phyloP scores from a whole-genome alignment of 2,888 invertebrate species.

The Empis livida region DNA sequence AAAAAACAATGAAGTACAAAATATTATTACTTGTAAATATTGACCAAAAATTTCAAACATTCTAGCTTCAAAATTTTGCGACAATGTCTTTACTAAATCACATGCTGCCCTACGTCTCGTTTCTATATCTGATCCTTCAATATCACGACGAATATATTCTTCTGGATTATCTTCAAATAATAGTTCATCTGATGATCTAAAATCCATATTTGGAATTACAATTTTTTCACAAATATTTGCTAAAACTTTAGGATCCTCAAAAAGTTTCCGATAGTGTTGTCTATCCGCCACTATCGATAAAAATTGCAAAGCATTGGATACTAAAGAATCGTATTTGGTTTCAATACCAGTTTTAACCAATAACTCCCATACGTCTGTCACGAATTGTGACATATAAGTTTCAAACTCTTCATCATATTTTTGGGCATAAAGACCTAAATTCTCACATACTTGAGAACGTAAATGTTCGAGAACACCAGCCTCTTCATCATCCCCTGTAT shows the following conservation, averaged over 20 bases:
- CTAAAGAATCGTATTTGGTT: constrained; percentile 82
- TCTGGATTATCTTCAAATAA: constrained; percentile 97
- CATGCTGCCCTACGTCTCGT: constrained; percentile 92
- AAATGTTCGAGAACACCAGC: constrained; percentile 82
- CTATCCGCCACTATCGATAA: constrained; percentile 89
- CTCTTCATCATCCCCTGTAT: constrained; percentile 71
- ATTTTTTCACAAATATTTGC: constrained; percentile 93
- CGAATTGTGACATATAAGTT: constrained; percentile 78
- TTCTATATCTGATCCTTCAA: constrained; percentile 97
- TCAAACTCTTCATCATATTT: constrained; percentile 97
- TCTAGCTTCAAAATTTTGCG: constrained; percentile 73
- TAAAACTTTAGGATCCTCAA: constrained; percentile 76
- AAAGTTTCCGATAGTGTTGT: constrained; percentile 72
- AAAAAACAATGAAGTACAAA: neutral
- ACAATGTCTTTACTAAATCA: constrained; percentile 87
- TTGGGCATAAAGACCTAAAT: constrained; percentile 85
- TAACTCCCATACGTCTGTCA: constrained; percentile 88
- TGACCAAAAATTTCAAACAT: constrained; percentile 81
- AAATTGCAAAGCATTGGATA: constrained; percentile 92
- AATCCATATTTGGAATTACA: constrained; percentile 97
- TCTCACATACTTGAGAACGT: constrained; percentile 93
- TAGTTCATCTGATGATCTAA: constrained; percentile 89
- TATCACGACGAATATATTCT: constrained; percentile 90
- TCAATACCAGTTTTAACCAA: constrained; percentile 72
- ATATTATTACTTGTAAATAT: constrained; percentile 59